These are phyloP conservation scores for Euthynnus affinis DNA, from an alignment of 2,797 vertebrate genomes.

Conservation along the genomic window DNA sequence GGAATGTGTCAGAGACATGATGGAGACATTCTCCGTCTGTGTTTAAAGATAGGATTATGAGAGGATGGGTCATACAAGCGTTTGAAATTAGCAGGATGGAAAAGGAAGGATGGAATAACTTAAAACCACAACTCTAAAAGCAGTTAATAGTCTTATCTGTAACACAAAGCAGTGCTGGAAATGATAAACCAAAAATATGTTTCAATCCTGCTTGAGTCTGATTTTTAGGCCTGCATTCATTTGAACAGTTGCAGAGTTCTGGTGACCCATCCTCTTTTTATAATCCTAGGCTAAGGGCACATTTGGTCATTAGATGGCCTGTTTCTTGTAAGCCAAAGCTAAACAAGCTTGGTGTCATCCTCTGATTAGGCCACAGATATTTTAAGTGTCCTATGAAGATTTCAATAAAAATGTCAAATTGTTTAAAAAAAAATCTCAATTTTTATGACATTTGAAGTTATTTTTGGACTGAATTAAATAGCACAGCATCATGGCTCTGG, in stretches of 20 bases:
- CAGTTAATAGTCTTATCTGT: conserved; percentile 5
- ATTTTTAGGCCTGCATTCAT: background rate
- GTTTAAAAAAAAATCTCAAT: background rate
- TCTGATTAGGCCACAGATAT: conserved; percentile 73
- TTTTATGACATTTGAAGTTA: conserved; percentile 51
- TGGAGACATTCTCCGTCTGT: conserved; percentile 34
- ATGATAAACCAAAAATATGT: conserved; percentile 3
- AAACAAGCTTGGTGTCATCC: conserved; percentile 68
- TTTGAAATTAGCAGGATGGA: conserved; percentile 13
- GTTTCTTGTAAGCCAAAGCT: conserved; percentile 49
- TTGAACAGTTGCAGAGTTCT: conserved; percentile 2
- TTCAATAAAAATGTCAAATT: conserved; percentile 49
- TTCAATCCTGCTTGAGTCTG: conserved; percentile 3
- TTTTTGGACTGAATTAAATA: conserved; percentile 32
- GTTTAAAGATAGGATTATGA: conserved; percentile 28
- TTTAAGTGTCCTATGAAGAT: conserved; percentile 40
- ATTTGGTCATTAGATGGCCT: conserved; percentile 51
- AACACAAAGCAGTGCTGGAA: conserved; percentile 17
- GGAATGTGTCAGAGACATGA: conserved; percentile 25
- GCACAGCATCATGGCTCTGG: conserved; percentile 22
- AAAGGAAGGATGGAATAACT: background rate
- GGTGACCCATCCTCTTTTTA: conserved; percentile 45
- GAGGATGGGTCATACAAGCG: conserved; percentile 14
- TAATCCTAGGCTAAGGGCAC: conserved; percentile 37
- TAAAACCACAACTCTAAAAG: background rate